Base-by-base conservation (phyloP, 2,888 invertebrate genomes). In the Parnassius orleans region DNA sequence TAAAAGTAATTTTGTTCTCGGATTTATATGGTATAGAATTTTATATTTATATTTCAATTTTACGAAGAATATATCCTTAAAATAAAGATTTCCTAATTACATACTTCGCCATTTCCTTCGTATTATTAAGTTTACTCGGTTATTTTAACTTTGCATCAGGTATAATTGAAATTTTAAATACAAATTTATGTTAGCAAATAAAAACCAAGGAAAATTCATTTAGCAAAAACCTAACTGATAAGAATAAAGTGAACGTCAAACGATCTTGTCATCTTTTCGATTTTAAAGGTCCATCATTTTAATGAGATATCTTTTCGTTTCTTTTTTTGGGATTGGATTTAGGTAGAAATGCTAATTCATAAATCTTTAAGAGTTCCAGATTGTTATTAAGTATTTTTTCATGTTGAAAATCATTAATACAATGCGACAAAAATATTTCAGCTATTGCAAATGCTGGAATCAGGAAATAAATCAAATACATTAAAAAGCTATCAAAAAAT, bases 261-360 rank as follows among this genome's bases (percentile, higher is more conserved):
- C 59, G 58, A 52, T 41, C 58, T 51, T 63, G 63, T 63, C 63
- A 63, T 52, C 55, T 55, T 63, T 52, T n/a, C 42, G 55, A 63
- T 58, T 59, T 33, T 59, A 63, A 59, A 59, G 63, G 63, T 59
- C 63, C 63, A 46, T 63, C 63, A 63, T 63, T 56, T 63, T 63
- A 63, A 63, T 47, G 57, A 53, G 57, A 52, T 59, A 58, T 52
- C 63, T 46, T 12, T 41, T 14, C 51, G 33, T 43, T 52, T 48
- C 33, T 44, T 63, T 63, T 63, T 63, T 63, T 42, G 44, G 46
- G 54, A 59, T 63, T 52, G 46, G 24, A 14, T 59, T 59, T 47
- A 24, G 47, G 47, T 52, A 14, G 33, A 47, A 56, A 59, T 41
- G 55, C 19, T 54, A 53, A 63, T 63, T 50, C 46, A 53, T 51